These are phyloP conservation scores for Metellina segmentata DNA, from an alignment of 2,888 invertebrate species.

Conservation along the genomic window DNA sequence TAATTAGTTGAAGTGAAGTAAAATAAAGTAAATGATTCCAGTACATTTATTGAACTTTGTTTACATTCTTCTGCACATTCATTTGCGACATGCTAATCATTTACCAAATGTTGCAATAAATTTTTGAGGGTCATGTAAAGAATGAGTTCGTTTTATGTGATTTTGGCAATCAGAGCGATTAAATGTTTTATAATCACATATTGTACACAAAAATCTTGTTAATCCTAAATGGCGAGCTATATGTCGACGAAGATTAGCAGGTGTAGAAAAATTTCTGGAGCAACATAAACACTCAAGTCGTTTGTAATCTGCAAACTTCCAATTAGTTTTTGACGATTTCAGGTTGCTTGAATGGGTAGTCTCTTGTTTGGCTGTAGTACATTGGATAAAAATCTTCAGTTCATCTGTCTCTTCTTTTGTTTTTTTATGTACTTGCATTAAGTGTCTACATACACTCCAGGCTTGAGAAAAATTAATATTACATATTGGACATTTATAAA, in stretches of 20 bases:
- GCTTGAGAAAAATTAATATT: constrained; percentile 85
- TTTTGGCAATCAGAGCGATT: constrained; percentile 60
- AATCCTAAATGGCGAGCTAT: constrained; percentile 87
- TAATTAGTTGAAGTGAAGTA: too few relatives aligned
- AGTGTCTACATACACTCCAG: constrained; percentile 80
- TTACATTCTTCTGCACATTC: too few relatives aligned
- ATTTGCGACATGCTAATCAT: too few relatives aligned
- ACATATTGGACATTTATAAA: constrained; percentile 90
- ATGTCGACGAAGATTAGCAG: constrained; percentile 87
- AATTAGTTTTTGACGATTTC: not conserved
- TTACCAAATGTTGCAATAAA: not conserved
- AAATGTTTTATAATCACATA: constrained; percentile 82
- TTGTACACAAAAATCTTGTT: constrained; percentile 88
- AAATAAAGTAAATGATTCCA: too few relatives aligned
- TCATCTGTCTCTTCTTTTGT: constrained; percentile 79
- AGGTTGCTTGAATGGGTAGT: not conserved
- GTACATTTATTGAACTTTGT: too few relatives aligned
- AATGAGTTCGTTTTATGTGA: constrained; percentile 66
- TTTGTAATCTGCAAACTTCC: constrained; percentile 55
- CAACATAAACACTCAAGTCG: constrained; percentile 80
- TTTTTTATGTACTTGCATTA: constrained; percentile 79
- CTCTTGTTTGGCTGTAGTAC: constrained; percentile 5
- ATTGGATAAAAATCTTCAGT: constrained; percentile 78
- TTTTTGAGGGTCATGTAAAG: constrained; percentile 1
- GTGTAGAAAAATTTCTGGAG: constrained; percentile 77